Percentiles rank a stretch among this genome's conserved stretches.
Conservation (phyloP, 2,888 invertebrate genomes). For the Drosophila multiciliata region DNA sequence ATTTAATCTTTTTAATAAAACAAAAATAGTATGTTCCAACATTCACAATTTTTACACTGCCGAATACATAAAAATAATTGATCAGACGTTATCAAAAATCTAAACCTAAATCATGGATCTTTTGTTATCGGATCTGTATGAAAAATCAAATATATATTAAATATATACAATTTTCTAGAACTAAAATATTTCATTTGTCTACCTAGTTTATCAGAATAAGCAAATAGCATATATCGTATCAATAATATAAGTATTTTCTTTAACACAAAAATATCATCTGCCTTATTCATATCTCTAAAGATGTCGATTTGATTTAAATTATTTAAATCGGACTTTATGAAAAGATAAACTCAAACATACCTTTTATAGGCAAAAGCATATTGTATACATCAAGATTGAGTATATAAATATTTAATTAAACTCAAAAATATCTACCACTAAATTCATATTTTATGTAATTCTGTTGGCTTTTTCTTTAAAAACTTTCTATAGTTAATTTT, state of each 20-base stretch:
- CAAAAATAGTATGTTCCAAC: background rate
- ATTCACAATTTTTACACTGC: background rate
- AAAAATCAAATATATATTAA: background rate
- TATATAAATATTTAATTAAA: background rate
- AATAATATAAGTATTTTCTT: background rate
- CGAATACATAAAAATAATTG: background rate
- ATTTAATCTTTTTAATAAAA: background rate
- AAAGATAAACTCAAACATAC: background rate
- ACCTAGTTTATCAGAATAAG: background rate
- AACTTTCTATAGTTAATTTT: background rate
- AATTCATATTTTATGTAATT: background rate
- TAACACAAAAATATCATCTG: background rate
- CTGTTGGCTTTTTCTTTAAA: background rate
- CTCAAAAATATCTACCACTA: background rate
- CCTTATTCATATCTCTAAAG: background rate
- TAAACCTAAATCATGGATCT: background rate
- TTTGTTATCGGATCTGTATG: background rate
- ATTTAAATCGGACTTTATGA: background rate
- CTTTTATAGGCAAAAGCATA: background rate
- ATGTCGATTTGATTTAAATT: background rate
- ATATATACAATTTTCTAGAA: background rate
- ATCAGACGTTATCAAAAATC: background rate
- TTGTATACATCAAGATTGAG: background rate
- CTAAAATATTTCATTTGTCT: background rate
- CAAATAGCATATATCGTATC: background rate